Evolutionary conservation across 1,140 invertebrate genomes (phyloP).

Genomic region (Lasaia peninsularis): DNA sequence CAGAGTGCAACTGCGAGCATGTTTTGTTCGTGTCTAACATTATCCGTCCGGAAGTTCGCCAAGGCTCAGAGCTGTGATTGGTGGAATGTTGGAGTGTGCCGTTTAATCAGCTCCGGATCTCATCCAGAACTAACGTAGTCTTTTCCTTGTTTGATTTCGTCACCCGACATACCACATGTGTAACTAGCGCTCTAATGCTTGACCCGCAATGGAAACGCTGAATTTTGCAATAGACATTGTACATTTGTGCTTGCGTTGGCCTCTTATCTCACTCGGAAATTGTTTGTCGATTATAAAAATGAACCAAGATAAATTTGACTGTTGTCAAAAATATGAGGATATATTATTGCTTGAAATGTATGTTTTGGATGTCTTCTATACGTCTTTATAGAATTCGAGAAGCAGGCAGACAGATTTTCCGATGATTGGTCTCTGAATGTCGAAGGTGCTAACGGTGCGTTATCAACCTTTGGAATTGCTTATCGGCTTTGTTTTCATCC

Average conservation of each 20-base stretch:
- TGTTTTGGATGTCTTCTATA: too few species aligned
- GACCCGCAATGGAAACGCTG: background rate
- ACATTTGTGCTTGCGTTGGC: background rate
- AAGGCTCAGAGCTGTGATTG: background rate
- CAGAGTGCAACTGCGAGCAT: conserved; percentile 64
- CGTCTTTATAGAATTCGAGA: too few species aligned
- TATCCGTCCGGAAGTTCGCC: background rate
- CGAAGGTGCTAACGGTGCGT: too few species aligned
- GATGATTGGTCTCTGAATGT: too few species aligned
- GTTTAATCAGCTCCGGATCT: background rate
- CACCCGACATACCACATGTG: background rate
- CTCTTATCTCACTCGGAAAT: too few species aligned
- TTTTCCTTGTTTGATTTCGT: conserved; percentile 7
- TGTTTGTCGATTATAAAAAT: too few species aligned
- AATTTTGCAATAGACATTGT: background rate
- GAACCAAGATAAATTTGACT: too few species aligned
- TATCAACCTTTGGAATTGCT: too few species aligned
- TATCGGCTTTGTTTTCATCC: too few species aligned
- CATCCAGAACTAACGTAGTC: background rate
- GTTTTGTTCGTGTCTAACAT: conserved; percentile 59
- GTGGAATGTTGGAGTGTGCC: background rate
- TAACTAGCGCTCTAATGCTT: conserved; percentile 1
- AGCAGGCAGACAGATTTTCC: too few species aligned
- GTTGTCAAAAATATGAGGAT: too few species aligned
- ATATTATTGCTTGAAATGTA: too few species aligned